Percentiles rank a stretch among this genome's conserved stretches.
phyloP scores from a whole-genome alignment of 2,888 invertebrate genomes.

The Plutella xylostella region DNA sequence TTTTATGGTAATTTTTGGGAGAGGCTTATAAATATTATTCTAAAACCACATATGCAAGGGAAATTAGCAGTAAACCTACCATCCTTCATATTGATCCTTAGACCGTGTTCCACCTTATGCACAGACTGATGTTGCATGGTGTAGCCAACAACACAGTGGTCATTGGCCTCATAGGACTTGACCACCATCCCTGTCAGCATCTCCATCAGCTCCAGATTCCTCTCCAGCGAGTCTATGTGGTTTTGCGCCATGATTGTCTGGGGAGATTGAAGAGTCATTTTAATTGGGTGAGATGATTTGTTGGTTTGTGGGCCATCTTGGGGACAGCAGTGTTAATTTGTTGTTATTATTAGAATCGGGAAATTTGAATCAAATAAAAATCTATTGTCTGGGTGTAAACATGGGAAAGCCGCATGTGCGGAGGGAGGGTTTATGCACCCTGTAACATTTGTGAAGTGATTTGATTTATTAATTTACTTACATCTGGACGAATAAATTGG shows the following conservation, averaged over 20 bases:
- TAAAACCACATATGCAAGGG: neutral
- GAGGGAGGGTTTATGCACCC: too few species aligned
- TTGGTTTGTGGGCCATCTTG: too few species aligned
- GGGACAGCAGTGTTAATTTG: too few species aligned
- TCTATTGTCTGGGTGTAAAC: too few species aligned
- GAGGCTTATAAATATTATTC: too few species aligned
- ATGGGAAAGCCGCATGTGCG: too few species aligned
- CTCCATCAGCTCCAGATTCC: slow-evolving; percentile 34
- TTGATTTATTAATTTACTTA: slow-evolving; percentile 19
- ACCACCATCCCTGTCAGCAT: slow-evolving; percentile 49
- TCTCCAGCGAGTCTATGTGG: slow-evolving; percentile 31
- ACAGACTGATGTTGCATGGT: slow-evolving; percentile 42
- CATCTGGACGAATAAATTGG: slow-evolving; percentile 38
- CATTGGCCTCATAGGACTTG: slow-evolving; percentile 36
- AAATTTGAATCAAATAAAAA: too few species aligned
- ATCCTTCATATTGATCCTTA: slow-evolving; percentile 40
- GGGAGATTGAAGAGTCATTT: neutral
- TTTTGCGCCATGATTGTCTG: slow-evolving; percentile 42
- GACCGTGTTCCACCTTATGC: slow-evolving; percentile 38
- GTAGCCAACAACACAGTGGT: slow-evolving; percentile 46
- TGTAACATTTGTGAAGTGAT: too few species aligned
- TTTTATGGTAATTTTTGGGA: too few species aligned
- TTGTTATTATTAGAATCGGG: too few species aligned
- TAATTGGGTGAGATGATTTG: too few species aligned
- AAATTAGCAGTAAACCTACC: slow-evolving; percentile 30